Percentiles rank a stretch among this genome's conserved stretches.
Evolutionary conservation across 2,888 invertebrate species (phyloP).

Genomic region (Oxyscelio sp.): DNA sequence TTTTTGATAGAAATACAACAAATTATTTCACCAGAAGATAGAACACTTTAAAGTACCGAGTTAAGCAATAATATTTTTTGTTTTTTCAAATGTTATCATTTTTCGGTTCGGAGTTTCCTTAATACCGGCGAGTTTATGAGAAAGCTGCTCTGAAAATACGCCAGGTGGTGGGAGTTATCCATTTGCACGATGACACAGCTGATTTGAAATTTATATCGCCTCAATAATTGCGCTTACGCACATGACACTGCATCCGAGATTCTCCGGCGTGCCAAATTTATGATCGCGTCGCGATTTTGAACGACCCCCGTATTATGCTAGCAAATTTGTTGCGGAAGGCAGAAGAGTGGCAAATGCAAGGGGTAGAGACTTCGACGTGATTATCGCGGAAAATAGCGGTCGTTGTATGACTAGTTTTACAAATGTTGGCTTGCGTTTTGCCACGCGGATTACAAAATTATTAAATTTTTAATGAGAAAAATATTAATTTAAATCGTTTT

Average conservation of each 20-base stretch:
- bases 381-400: slow-evolving; percentile 63
- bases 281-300: slow-evolving; percentile 75
- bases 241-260: slow-evolving; percentile 75
- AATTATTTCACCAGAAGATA: no score
- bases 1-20: no score
- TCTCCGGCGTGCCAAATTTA: slow-evolving; percentile 75
- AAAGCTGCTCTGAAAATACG: slow-evolving; percentile 62
- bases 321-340: slow-evolving; percentile 54
- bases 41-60: no score
- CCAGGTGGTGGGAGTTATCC: slow-evolving; percentile 69
- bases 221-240: slow-evolving; percentile 79
- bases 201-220: slow-evolving; percentile 81
- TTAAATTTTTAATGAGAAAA: no score
- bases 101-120: no score
- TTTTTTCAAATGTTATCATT: no score
- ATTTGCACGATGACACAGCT: slow-evolving; percentile 77
- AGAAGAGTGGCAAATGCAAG: slow-evolving; percentile 37
- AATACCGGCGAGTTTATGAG: slow-evolving; percentile 53
- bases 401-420: no score
- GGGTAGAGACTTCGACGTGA: slow-evolving; percentile 57
- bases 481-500: no score
- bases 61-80: no score
- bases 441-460: no score
- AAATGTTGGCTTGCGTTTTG: no score
- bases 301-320: slow-evolving; percentile 74